Percentiles rank a stretch among this genome's conserved stretches.
phyloP scores from a whole-genome alignment of 2,113 vertebrate genomes.

The Chionomys nivalis region DNA sequence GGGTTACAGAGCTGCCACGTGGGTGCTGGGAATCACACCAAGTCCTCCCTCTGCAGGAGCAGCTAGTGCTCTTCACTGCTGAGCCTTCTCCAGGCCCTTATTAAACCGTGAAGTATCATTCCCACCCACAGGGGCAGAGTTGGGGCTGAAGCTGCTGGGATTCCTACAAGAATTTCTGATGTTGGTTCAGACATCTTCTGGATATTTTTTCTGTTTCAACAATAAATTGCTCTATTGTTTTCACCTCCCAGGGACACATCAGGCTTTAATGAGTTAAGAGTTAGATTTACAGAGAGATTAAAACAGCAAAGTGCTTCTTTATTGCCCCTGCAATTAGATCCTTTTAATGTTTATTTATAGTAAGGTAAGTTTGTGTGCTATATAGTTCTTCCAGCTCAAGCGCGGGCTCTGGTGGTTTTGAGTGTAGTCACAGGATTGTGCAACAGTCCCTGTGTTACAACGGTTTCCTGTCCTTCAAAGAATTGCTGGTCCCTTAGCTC shows the following conservation, averaged over 20 bases:
- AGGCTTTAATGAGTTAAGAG: neutral
- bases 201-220: neutral
- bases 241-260: neutral
- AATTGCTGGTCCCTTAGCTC: too few species aligned
- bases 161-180: neutral
- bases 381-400: neutral
- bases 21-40: neutral
- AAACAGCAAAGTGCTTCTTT: neutral
- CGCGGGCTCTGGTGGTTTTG: neutral
- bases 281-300: neutral
- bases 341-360: neutral
- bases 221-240: slow-evolving; percentile 46
- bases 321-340: neutral
- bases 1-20: neutral
- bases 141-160: neutral
- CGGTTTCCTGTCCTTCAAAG: neutral
- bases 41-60: neutral
- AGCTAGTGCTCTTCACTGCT: neutral
- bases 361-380: neutral
- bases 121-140: neutral
- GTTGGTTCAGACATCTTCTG: neutral
- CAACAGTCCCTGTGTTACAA: neutral
- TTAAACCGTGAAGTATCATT: neutral
- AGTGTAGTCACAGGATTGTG: neutral
- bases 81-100: neutral